A percentile compares a stretch with the other conserved stretches of the same genome.
Conservation (phyloP, 92 coral and sea anemone genomes). For the Plumapathes pennacea region DNA sequence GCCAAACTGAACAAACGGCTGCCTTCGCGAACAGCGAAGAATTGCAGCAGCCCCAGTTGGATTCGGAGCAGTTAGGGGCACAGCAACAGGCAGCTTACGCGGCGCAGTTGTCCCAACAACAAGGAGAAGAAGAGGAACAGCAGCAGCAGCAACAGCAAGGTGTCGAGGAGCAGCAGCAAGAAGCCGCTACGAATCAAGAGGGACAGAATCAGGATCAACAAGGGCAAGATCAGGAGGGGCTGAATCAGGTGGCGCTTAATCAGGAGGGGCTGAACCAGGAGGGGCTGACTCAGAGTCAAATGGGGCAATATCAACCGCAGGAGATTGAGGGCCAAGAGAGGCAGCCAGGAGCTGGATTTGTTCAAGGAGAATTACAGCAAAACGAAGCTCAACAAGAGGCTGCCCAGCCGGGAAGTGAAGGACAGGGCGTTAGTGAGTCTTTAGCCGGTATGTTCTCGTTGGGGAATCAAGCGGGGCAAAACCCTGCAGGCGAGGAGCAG, state of each 20-base stretch:
- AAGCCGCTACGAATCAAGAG: background rate
- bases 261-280: background rate
- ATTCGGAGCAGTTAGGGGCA: too few relatives aligned
- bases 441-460: too few relatives aligned
- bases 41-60: too few relatives aligned
- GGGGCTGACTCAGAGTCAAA: background rate
- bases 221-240: slow-evolving; percentile 8
- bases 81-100: too few relatives aligned
- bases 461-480: slow-evolving; percentile 18
- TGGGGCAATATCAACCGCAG: too few relatives aligned
- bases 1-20: slow-evolving; percentile 3
- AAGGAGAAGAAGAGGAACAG: slow-evolving; percentile 6
- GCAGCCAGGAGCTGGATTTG: slow-evolving; percentile 1
- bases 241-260: slow-evolving; percentile 7
- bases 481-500: slow-evolving; percentile 12
- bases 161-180: slow-evolving; percentile 1
- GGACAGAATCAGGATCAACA: slow-evolving; percentile 6
- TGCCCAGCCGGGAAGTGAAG: slow-evolving; percentile 3
- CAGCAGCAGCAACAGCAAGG: slow-evolving; percentile 4
- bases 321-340: background rate
- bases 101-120: slow-evolving; percentile 2
- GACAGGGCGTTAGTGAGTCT: slow-evolving; percentile 10
- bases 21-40: slow-evolving; percentile 5
- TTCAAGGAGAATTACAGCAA: slow-evolving; percentile 4
- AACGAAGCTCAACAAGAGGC: slow-evolving; percentile 14